A percentile compares a stretch with the other conserved stretches of the same genome.
Evolutionary conservation across 2,888 invertebrate genomes (phyloP).

Genomic region (Eupithecia pulchellata): DNA sequence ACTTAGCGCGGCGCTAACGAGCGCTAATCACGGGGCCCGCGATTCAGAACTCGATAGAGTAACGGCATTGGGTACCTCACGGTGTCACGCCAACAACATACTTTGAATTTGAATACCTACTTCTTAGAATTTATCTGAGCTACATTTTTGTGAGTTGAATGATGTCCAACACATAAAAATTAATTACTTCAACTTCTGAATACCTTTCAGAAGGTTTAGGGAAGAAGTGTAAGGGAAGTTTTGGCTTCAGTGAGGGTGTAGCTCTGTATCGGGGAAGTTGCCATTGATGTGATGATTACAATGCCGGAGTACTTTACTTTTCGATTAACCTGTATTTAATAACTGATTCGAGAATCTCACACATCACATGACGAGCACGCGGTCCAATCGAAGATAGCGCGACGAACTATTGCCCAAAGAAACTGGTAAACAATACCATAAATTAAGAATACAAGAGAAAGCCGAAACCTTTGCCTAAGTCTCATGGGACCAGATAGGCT

Average conservation of each 20-base stretch:
- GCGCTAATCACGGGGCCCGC: neutral
- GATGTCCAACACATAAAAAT: neutral
- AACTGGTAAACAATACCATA: no score
- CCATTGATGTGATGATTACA: no score
- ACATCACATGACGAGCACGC: neutral
- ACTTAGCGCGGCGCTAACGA: conserved; percentile 2
- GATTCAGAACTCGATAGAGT: neutral
- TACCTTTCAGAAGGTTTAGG: neutral
- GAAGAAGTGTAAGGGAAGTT: no score
- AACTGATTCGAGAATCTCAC: neutral
- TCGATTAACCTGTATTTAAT: neutral
- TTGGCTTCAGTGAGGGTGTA: neutral
- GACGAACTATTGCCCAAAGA: no score
- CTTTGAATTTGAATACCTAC: neutral
- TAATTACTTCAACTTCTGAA: neutral
- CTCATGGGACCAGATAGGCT: neutral
- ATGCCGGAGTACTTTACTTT: neutral
- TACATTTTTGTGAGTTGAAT: neutral
- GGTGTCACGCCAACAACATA: neutral
- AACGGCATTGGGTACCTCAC: neutral
- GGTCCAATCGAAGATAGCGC: neutral
- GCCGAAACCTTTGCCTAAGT: neutral
- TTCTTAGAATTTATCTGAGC: neutral
- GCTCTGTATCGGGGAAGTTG: no score
- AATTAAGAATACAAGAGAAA: no score